Base-by-base conservation (phyloP, 53 echinoderm and acorn worm genomes). In the Glandiceps talaboti region DNA sequence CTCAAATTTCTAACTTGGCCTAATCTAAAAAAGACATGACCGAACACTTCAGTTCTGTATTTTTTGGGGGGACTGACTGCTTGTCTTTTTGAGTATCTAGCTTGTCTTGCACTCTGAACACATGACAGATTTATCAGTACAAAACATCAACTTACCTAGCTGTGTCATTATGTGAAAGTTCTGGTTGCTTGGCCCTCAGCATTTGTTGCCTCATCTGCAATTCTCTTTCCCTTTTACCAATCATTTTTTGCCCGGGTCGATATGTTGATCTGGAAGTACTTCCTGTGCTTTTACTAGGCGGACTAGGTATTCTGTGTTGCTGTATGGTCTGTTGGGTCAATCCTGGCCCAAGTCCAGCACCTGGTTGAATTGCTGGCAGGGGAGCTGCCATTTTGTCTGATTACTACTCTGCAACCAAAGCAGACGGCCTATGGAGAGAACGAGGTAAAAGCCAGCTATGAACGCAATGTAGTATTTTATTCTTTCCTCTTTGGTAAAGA, bases 241-340 rank as follows among this genome's bases (percentile, higher is more conserved):
- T 90, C 85, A 76, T 75, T 80, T n/a, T 86, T 74, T 33, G 86
- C 90, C 76, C 88, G 75, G 33, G 83, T 75, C 31, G 84, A 90
- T 79, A 88, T 88, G 1, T 82, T 33, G 76, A 90, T 88, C 77
- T 86, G 89, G 28, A 85, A 87, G 20, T 82, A 74, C 27, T 91
- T 93, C 73, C 86, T 87, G 74, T 45, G 20, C 64, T 45, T 79
- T 91, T 91, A 79, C 82, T 99, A 29, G 99, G 99, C 26, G 99
- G 99, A 75, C 99, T 99, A 14, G 99, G 99, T 0, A 99, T 83
- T n/a, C 99, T 77, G 80, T 99, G 93, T 83, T 91, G 87, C 33
- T 89, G 33, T 74, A 91, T 82, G 33, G 89, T 81, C 30, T 89
- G 89, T 45, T 45, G 64, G 79, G 86, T 86, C 14, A 85, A 77